Conservation (phyloP, 2,113 vertebrate species). For the Anolis sagrei region DNA sequence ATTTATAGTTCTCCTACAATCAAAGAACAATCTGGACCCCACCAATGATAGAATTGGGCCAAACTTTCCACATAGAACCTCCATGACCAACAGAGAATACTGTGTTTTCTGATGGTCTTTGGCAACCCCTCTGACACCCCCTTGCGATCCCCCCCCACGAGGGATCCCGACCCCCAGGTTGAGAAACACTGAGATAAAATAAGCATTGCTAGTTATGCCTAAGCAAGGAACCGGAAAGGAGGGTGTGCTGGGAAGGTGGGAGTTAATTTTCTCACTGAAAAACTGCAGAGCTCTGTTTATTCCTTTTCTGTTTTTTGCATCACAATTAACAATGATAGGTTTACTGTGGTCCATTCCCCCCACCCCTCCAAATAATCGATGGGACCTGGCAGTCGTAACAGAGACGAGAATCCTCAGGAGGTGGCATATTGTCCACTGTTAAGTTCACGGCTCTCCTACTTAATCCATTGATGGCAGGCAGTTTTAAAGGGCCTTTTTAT, state of each 20-base stretch:
- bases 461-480: slow-evolving; percentile 63
- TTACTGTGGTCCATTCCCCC: slow-evolving; percentile 64
- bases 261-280: slow-evolving; percentile 51
- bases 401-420: slow-evolving; percentile 59
- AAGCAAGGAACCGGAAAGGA: slow-evolving; percentile 49
- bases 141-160: no score
- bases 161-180: no score
- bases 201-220: background rate
- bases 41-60: no score
- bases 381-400: slow-evolving; percentile 65
- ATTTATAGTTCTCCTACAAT: no score
- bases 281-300: background rate
- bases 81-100: no score
- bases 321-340: slow-evolving; percentile 71
- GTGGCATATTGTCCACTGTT: slow-evolving; percentile 57
- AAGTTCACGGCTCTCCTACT: slow-evolving; percentile 62
- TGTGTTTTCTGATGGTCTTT: no score
- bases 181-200: no score
- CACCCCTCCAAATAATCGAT: slow-evolving; percentile 76
- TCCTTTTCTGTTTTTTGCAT: slow-evolving; percentile 36
- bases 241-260: background rate
- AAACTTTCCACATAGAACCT: no score
- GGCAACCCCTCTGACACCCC: no score
- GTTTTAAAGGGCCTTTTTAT: slow-evolving; percentile 64
- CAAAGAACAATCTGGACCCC: no score